Conservation (phyloP, 2,113 vertebrate species). For the Arothron firmamentum region DNA sequence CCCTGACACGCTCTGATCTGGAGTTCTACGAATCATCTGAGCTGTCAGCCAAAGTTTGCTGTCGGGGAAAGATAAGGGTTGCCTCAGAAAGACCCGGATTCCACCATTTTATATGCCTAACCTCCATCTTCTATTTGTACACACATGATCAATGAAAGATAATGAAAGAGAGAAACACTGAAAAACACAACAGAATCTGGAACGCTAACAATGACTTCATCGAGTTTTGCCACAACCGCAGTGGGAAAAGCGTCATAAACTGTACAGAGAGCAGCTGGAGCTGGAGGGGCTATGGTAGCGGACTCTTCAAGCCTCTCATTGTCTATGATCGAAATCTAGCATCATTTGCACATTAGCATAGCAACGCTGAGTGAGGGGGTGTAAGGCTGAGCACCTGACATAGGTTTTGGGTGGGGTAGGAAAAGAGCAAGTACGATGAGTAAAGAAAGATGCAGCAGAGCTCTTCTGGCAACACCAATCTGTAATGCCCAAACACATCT, state of each 20-base stretch:
- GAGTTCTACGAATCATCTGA: constrained; percentile 53
- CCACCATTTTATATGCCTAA: constrained; percentile 12
- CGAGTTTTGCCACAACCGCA: neutral
- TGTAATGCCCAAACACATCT: neutral
- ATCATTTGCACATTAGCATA: constrained; percentile 53
- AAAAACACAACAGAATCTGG: constrained; percentile 23
- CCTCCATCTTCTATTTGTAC: constrained; percentile 7
- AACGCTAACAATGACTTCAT: constrained; percentile 12
- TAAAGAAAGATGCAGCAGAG: constrained; percentile 74
- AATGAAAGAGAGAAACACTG: constrained; percentile 41
- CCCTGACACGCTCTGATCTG: constrained; percentile 64
- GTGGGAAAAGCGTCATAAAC: no score
- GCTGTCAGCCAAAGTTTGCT: constrained; percentile 65
- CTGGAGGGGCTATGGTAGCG: constrained; percentile 9
- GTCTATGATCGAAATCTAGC: constrained; percentile 29
- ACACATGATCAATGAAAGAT: constrained; percentile 33
- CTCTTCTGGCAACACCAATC: constrained; percentile 42
- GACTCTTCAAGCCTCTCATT: neutral
- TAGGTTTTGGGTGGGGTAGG: constrained; percentile 2
- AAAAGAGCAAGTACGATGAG: constrained; percentile 64
- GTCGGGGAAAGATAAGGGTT: constrained; percentile 61
- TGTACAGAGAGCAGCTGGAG: neutral
- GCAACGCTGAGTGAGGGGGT: constrained; percentile 42
- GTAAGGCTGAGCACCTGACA: no score
- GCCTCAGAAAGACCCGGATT: constrained; percentile 45